Percentiles rank a stretch among this genome's conserved stretches.
phyloP scores from a whole-genome alignment of 2,888 invertebrate species.

The Lomographa bimaculata region DNA sequence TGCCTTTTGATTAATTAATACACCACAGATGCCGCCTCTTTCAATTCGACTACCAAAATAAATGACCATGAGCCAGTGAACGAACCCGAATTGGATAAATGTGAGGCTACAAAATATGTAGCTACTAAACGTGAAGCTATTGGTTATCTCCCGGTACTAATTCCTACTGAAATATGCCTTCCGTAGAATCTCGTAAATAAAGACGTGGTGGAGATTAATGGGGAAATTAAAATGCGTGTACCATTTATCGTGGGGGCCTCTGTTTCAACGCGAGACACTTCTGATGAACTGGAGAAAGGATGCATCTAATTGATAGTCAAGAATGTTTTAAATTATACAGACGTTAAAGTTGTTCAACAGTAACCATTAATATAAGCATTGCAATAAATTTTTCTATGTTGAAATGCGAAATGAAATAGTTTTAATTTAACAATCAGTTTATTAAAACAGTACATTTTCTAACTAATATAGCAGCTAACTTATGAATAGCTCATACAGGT shows the following conservation, averaged over 20 bases:
- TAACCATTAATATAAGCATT: too few species aligned
- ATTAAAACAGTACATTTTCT: too few species aligned
- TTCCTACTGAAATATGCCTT: slow-evolving; percentile 30
- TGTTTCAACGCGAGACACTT: slow-evolving; percentile 30
- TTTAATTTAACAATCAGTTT: too few species aligned
- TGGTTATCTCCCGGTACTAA: slow-evolving; percentile 30
- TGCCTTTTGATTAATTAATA: slow-evolving; percentile 59
- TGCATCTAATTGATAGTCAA: slow-evolving; percentile 23
- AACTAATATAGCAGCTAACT: too few species aligned
- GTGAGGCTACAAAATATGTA: slow-evolving; percentile 15
- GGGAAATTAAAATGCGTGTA: slow-evolving; percentile 38
- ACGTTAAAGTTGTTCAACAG: slow-evolving; percentile 6
- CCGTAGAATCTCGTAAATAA: slow-evolving; percentile 35
- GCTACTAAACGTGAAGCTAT: slow-evolving; percentile 24
- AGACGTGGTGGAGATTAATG: slow-evolving; percentile 39
- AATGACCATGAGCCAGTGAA: slow-evolving; percentile 26
- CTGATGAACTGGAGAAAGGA: slow-evolving; percentile 25
- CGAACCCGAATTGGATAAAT: slow-evolving; percentile 28
- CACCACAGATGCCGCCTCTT: slow-evolving; percentile 36
- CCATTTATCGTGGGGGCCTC: slow-evolving; percentile 31
- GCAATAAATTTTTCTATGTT: too few species aligned
- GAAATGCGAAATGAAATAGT: too few species aligned
- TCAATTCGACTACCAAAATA: slow-evolving; percentile 28
- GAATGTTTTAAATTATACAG: slow-evolving; percentile 18
- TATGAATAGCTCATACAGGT: neutral